phyloP scores from a whole-genome alignment of 2,888 invertebrate species.

The Eupithecia centaureata region DNA sequence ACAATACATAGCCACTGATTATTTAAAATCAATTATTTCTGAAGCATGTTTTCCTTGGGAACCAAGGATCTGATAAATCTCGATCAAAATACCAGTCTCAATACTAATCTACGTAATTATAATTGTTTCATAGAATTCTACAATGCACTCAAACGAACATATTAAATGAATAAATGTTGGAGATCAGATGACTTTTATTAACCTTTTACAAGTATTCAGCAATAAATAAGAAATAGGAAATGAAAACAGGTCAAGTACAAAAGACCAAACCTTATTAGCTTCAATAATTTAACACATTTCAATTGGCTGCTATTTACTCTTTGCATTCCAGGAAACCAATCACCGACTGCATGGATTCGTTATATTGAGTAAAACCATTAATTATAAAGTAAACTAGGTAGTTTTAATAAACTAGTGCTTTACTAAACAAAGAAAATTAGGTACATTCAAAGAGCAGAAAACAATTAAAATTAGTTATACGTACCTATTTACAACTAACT shows the following conservation, averaged over 20 bases:
- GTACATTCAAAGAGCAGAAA: too few species aligned
- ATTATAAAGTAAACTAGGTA: background rate
- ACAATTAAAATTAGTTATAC: too few species aligned
- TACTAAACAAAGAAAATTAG: too few species aligned
- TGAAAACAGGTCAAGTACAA: background rate
- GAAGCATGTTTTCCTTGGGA: background rate
- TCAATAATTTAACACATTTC: constrained; percentile 13
- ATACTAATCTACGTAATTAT: too few species aligned
- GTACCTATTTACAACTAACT: too few species aligned
- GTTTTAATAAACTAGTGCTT: too few species aligned
- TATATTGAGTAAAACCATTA: background rate
- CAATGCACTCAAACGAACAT: background rate
- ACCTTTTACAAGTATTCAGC: background rate
- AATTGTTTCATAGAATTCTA: background rate
- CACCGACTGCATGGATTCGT: background rate
- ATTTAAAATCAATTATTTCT: background rate
- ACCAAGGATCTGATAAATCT: background rate
- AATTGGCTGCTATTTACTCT: constrained; percentile 6
- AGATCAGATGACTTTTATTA: background rate
- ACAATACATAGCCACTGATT: background rate
- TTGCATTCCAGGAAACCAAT: constrained; percentile 10
- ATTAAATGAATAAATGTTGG: background rate
- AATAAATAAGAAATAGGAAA: background rate
- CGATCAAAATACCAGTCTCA: background rate
- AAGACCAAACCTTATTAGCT: constrained; percentile 11